phyloP scores from a whole-genome alignment of 2,113 vertebrate genomes.

The Harpagus bidentatus region DNA sequence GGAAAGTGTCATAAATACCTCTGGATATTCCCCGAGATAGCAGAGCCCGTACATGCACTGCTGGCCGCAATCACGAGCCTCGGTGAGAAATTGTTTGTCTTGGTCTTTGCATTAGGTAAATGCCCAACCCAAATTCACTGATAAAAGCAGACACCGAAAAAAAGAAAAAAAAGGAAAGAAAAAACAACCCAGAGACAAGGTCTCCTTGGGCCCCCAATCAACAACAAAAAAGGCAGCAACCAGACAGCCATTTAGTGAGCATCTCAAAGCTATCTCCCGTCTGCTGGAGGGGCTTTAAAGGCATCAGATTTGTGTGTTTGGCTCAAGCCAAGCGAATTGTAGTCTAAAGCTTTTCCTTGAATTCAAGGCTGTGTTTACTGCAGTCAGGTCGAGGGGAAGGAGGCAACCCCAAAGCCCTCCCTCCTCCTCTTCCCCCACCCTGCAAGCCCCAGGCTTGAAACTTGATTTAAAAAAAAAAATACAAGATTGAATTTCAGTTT shows the following conservation, averaged over 20 bases:
- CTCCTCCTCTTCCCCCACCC: slow-evolving; percentile 58
- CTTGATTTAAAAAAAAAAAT: slow-evolving; percentile 65
- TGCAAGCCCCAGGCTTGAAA: slow-evolving; percentile 66
- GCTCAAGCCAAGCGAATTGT: slow-evolving; percentile 61
- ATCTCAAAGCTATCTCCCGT: slow-evolving; percentile 64
- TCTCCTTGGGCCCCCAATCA: slow-evolving; percentile 42
- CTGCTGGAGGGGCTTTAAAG: slow-evolving; percentile 64
- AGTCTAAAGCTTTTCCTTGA: slow-evolving; percentile 66
- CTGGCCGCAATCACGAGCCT: background rate
- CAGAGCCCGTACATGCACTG: background rate
- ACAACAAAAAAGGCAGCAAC: slow-evolving; percentile 40
- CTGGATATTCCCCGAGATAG: slow-evolving; percentile 25
- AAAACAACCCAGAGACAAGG: slow-evolving; percentile 49
- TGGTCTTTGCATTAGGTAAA: slow-evolving; percentile 48
- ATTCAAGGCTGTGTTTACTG: slow-evolving; percentile 73
- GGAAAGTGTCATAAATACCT: slow-evolving; percentile 66
- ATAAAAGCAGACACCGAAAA: slow-evolving; percentile 42
- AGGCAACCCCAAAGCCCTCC: slow-evolving; percentile 51
- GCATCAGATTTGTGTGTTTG: slow-evolving; percentile 59
- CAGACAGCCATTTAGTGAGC: slow-evolving; percentile 63
- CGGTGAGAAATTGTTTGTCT: slow-evolving; percentile 46
- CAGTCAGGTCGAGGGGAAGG: slow-evolving; percentile 26
- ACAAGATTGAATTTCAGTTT: slow-evolving; percentile 76
- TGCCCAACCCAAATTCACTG: slow-evolving; percentile 41
- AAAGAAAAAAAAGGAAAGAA: background rate